Evolutionary conservation across 35 echinoderm and acorn worm species (phyloP).

Genomic region (Heliocidaris erythrogramma): DNA sequence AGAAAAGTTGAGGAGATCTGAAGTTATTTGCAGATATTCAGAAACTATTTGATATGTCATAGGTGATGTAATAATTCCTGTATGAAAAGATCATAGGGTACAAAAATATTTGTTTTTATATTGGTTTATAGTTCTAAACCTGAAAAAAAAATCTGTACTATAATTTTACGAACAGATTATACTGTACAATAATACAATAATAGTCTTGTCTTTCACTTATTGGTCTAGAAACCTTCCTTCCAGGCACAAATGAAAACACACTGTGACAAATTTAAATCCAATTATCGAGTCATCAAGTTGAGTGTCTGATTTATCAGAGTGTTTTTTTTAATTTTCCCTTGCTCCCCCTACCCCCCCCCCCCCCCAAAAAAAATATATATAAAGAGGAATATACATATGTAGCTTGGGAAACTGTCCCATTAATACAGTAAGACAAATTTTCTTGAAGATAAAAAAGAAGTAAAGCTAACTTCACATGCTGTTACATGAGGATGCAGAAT

Average conservation of each 20-base stretch:
- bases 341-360: neutral
- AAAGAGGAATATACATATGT: neutral
- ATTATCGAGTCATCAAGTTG: neutral
- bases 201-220: conserved; percentile 12
- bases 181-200: too few species aligned
- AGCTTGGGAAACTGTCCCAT: too few species aligned
- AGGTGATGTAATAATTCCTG: neutral
- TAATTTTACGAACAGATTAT: too few species aligned
- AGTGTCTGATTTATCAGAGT: too few species aligned
- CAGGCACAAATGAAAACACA: neutral
- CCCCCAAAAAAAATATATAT: neutral
- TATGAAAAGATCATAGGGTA: neutral
- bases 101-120: neutral
- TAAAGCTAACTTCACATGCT: neutral
- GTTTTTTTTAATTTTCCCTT: too few species aligned
- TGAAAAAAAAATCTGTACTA: neutral
- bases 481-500: neutral
- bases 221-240: neutral
- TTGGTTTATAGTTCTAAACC: neutral
- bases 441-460: neutral
- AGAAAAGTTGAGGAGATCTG: neutral
- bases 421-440: neutral
- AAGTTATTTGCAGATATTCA: neutral
- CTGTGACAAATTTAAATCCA: neutral
- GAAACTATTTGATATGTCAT: neutral